Conservation (phyloP, 2,797 vertebrate genomes). For the Graptemys geographica region DNA sequence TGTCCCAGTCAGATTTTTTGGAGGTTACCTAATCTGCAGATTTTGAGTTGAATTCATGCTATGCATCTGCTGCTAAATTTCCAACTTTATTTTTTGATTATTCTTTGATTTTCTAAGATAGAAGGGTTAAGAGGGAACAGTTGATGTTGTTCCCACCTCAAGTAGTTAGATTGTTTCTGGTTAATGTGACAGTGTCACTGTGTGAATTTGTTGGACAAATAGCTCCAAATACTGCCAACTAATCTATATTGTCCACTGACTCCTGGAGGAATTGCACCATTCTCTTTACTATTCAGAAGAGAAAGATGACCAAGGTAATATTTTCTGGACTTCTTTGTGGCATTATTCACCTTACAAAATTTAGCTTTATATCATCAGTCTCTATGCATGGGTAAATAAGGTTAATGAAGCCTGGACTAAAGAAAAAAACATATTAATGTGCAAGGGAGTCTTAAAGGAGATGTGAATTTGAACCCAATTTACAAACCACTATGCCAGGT, state of each 20-base stretch:
- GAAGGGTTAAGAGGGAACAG: conserved; percentile 40
- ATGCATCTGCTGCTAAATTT: neutral
- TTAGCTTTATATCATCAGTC: conserved; percentile 22
- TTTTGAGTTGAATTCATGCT: neutral
- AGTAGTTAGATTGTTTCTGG: neutral
- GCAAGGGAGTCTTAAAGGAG: neutral
- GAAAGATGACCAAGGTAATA: neutral
- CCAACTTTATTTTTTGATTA: neutral
- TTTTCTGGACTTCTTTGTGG: neutral
- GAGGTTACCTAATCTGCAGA: neutral
- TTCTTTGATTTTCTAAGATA: neutral
- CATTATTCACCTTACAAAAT: conserved; percentile 29
- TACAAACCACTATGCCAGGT: neutral
- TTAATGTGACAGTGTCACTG: neutral
- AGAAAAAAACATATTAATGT: neutral
- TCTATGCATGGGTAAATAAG: neutral
- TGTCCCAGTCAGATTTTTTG: neutral
- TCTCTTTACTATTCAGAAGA: neutral
- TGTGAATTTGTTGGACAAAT: conserved; percentile 37
- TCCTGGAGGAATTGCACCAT: neutral
- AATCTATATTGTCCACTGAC: neutral
- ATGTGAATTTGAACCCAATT: neutral
- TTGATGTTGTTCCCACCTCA: conserved; percentile 13
- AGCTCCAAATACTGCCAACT: neutral
- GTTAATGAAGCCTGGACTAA: neutral